Percentiles rank a stretch among this genome's conserved stretches.
These are phyloP conservation scores for Uria aalge DNA, from an alignment of 2,113 vertebrate genomes.

Conservation along the genomic window DNA sequence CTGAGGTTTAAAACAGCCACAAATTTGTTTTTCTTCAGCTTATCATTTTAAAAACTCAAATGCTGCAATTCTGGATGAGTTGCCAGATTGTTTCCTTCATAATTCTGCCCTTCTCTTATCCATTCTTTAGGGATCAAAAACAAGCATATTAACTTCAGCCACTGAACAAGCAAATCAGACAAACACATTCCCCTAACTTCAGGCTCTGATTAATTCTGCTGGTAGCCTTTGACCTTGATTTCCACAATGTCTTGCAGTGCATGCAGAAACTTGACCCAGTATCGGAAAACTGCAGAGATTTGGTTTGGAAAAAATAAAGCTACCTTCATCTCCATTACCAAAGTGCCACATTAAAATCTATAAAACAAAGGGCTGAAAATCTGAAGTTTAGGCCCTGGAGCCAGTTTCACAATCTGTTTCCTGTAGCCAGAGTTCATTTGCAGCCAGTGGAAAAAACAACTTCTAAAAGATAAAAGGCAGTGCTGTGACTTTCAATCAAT, in stretches of 20 bases:
- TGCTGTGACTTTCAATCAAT: conserved; percentile 31
- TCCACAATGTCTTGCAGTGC: conserved; percentile 37
- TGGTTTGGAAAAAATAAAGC: conserved; percentile 49
- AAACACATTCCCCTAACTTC: conserved; percentile 20
- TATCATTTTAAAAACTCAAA: conserved; percentile 43
- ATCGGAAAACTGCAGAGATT: conserved; percentile 50
- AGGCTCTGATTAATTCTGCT: conserved; percentile 33
- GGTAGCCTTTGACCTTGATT: conserved; percentile 57
- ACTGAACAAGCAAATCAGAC: conserved; percentile 7
- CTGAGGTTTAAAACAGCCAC: conserved; percentile 41
- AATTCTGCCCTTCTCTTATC: conserved; percentile 46
- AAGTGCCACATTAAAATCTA: conserved; percentile 18
- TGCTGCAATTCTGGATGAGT: conserved; percentile 35
- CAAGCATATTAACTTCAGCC: conserved; percentile 37
- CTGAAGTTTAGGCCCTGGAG: conserved; percentile 52
- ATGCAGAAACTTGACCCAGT: not conserved
- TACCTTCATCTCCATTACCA: conserved; percentile 31
- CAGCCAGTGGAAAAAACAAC: conserved; percentile 64
- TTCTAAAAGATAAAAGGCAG: conserved; percentile 61
- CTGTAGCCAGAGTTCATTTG: conserved; percentile 61
- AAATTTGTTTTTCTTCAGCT: conserved; percentile 51
- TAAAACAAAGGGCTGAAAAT: conserved; percentile 61
- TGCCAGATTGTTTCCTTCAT: conserved; percentile 61
- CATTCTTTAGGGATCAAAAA: conserved; percentile 46
- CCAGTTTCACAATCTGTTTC: conserved; percentile 68